These are phyloP conservation scores for Leptopterna dolabrata DNA, from an alignment of 2,888 invertebrate genomes.

Conservation along the genomic window DNA sequence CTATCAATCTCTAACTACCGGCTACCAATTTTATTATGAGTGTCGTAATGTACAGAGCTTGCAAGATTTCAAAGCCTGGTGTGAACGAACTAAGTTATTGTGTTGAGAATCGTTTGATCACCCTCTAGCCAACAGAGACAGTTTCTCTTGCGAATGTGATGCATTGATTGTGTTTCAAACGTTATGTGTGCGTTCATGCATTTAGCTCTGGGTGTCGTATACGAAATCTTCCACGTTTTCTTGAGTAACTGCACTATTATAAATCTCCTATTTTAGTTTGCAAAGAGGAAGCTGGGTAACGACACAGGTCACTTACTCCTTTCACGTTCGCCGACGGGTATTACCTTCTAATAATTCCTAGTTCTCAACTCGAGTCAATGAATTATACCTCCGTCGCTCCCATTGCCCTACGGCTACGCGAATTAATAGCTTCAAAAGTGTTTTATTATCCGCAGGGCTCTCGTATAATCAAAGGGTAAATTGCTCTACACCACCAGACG, in stretches of 20 bases:
- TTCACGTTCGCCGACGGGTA: not conserved
- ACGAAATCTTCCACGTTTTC: not conserved
- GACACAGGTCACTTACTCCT: not conserved
- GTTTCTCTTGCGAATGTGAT: no score
- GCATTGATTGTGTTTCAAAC: no score
- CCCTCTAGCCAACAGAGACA: no score
- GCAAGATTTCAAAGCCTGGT: no score
- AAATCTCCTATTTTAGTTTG: not conserved
- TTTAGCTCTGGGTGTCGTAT: not conserved
- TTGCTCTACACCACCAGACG: not conserved
- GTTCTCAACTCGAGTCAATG: not conserved
- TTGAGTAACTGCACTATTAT: not conserved
- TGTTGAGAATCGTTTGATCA: no score
- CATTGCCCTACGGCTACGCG: not conserved
- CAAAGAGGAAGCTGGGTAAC: not conserved
- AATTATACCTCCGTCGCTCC: not conserved
- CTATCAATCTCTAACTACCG: no score
- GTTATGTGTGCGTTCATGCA: no score
- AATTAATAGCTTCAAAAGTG: constrained; percentile 1
- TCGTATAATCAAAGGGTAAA: constrained; percentile 17
- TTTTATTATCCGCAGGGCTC: not conserved
- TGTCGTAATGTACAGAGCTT: no score
- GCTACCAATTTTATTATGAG: no score
- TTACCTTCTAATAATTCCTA: not conserved
- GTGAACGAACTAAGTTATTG: no score